Conservation (phyloP, 30 jellyfish, hydroid and myxozoan genomes). For the Sanderia malayensis region DNA sequence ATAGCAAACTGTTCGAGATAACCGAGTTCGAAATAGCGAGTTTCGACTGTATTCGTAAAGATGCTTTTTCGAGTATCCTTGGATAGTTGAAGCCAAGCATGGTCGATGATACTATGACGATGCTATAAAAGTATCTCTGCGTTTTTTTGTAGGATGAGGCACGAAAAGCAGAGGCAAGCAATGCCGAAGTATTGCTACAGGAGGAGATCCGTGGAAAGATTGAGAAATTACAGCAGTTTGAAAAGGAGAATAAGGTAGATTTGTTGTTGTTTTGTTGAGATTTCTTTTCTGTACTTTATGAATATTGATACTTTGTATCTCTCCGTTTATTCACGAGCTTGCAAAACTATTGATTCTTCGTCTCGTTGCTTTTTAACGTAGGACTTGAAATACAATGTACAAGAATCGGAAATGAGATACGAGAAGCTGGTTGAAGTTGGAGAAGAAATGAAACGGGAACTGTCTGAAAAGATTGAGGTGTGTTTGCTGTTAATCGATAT, state of each 20-base stretch:
- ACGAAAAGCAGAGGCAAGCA: conserved; percentile 26
- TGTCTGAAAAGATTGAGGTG: conserved; percentile 82
- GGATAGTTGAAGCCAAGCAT: no score
- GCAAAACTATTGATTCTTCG: not conserved
- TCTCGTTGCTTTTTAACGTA: not conserved
- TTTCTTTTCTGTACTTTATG: no score
- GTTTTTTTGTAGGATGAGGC: conserved; percentile 68
- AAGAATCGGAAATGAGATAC: conserved; percentile 82
- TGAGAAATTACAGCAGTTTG: conserved; percentile 37
- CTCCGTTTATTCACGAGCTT: no score
- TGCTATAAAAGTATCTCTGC: no score
- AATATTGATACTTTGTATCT: no score
- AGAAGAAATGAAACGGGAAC: conserved; percentile 87
- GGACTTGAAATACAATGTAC: conserved; percentile 61
- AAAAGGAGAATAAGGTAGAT: conserved; percentile 59
- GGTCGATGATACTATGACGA: no score
- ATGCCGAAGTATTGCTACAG: conserved; percentile 29
- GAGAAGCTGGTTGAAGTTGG: conserved; percentile 85
- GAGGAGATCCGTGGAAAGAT: conserved; percentile 42
- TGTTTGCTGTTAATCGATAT: no score
- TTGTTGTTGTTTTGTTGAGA: not conserved
- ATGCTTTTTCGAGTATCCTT: no score
- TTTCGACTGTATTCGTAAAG: no score
- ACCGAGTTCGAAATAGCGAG: no score
- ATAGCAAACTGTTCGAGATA: no score